A percentile compares a stretch with the other conserved stretches of the same genome.
These are phyloP conservation scores for Archegozetes longisetosus DNA, from an alignment of 1,140 invertebrate species.

Conservation along the genomic window DNA sequence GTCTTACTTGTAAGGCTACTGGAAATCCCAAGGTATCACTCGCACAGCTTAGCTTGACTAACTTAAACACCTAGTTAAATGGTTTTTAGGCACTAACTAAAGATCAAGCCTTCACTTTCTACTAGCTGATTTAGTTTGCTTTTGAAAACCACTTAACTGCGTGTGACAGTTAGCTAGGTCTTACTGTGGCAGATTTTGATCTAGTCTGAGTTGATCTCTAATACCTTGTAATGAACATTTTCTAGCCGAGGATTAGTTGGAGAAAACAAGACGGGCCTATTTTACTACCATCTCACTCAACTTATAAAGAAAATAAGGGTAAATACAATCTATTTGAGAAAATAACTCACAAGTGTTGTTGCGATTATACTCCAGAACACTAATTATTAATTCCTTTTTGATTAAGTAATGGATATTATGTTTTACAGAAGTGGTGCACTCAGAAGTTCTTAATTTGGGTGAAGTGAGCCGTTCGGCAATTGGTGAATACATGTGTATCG, in stretches of 20 bases:
- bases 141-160: conserved; percentile 34
- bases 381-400: too few relatives aligned
- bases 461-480: conserved; percentile 70
- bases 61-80: too few relatives aligned
- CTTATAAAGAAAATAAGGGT: too few relatives aligned
- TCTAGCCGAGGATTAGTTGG: conserved; percentile 61
- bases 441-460: conserved; percentile 60
- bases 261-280: conserved; percentile 60
- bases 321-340: too few relatives aligned
- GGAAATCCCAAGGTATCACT: conserved; percentile 30
- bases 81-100: too few relatives aligned
- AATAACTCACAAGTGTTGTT: too few relatives aligned
- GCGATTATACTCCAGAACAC: too few relatives aligned
- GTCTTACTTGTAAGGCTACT: conserved; percentile 33
- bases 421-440: background rate
- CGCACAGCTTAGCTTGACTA: background rate
- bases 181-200: too few relatives aligned
- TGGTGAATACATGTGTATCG: conserved; percentile 77
- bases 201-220: background rate
- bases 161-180: too few relatives aligned
- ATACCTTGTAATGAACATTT: background rate
- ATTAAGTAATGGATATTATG: too few relatives aligned
- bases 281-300: background rate
- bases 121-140: too few relatives aligned
- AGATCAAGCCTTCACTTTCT: too few relatives aligned